These are phyloP conservation scores for Drosophila kepulauana DNA, from an alignment of 1,140 invertebrate genomes.

Conservation along the genomic window DNA sequence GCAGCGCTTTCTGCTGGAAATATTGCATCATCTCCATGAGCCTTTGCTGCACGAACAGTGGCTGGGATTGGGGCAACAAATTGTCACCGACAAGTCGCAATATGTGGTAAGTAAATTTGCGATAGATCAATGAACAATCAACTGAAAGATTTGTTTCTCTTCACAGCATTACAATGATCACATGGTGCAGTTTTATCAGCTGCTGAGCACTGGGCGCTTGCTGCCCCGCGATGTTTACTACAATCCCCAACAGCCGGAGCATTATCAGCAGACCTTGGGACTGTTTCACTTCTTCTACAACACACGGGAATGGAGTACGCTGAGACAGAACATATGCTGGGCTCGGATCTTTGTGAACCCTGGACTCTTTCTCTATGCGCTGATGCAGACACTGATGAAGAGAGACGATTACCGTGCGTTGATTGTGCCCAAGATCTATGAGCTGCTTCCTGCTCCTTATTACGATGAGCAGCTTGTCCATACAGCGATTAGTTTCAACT, in stretches of 20 bases:
- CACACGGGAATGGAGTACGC: conserved; percentile 87
- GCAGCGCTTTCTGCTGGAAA: conserved; percentile 56
- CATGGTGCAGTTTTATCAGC: conserved; percentile 39
- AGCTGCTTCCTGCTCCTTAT: conserved; percentile 89
- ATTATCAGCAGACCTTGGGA: conserved; percentile 87
- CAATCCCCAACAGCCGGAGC: conserved; percentile 86
- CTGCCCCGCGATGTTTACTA: conserved; percentile 87
- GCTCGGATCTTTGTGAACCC: conserved; percentile 88
- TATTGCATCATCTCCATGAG: conserved; percentile 52
- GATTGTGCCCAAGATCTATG: conserved; percentile 88
- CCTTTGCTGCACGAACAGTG: conserved; percentile 55
- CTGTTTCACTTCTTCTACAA: conserved; percentile 89
- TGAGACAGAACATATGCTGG: conserved; percentile 88
- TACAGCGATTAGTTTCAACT: conserved; percentile 82
- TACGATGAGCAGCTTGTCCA: conserved; percentile 87
- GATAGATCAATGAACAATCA: neutral
- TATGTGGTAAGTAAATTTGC: conserved; percentile 45
- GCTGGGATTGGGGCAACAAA: conserved; percentile 37
- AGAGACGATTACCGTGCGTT: conserved; percentile 87
- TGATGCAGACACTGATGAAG: conserved; percentile 87
- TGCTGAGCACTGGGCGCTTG: conserved; percentile 38
- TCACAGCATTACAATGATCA: conserved; percentile 43
- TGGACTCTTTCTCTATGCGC: conserved; percentile 88
- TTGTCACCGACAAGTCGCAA: conserved; percentile 51
- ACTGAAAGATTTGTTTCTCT: neutral